Percentiles rank a stretch among this genome's conserved stretches.
phyloP scores from a whole-genome alignment of 2,888 invertebrate species.

The Drosophila paracracens region DNA sequence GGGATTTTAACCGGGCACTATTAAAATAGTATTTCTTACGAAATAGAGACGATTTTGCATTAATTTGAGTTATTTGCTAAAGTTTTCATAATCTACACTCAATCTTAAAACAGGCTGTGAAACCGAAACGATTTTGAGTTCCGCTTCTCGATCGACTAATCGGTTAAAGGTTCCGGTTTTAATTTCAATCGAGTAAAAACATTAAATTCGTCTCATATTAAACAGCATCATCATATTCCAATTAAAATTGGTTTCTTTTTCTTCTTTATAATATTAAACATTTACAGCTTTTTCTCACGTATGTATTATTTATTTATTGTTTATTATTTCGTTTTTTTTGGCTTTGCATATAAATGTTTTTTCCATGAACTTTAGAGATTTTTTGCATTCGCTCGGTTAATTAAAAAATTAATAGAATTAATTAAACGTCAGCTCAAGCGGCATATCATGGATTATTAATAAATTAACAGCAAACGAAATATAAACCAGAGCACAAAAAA shows the following conservation, averaged over 20 bases:
- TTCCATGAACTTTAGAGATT: constrained; percentile 43
- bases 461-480: constrained; percentile 63
- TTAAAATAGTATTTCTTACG: neutral
- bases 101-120: neutral
- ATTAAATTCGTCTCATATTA: neutral
- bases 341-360: constrained; percentile 18
- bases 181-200: no score
- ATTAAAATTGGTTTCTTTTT: neutral
- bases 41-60: neutral
- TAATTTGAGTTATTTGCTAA: neutral
- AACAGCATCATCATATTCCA: neutral
- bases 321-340: neutral
- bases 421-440: constrained; percentile 77
- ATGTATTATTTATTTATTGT: constrained; percentile 24
- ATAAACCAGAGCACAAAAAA: constrained; percentile 15
- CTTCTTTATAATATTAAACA: neutral
- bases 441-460: constrained; percentile 75
- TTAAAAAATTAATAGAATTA: constrained; percentile 72
- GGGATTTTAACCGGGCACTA: neutral
- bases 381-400: constrained; percentile 21
- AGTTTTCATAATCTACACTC: neutral
- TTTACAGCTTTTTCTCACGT: constrained; percentile 5
- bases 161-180: neutral
- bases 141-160: neutral
- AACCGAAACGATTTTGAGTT: neutral